Percentiles rank a stretch among this genome's conserved stretches.
Evolutionary conservation across 2,888 invertebrate genomes (phyloP).

Genomic region (Neocrepidodera transversa): DNA sequence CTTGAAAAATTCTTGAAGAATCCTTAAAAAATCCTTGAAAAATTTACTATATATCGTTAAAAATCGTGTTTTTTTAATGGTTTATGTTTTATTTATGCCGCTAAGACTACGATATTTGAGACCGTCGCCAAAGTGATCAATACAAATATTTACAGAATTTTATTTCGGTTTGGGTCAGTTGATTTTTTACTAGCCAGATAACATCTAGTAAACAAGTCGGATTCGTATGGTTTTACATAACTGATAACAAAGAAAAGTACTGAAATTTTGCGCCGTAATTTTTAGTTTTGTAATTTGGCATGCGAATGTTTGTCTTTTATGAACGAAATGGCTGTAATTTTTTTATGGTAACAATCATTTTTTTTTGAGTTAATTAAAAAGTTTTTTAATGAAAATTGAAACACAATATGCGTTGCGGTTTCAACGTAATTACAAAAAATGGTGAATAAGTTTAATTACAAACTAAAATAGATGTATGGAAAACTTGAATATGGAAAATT

Average conservation of each 20-base stretch:
- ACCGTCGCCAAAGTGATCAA: constrained; percentile 31
- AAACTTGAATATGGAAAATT: too few species aligned
- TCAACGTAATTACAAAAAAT: background rate
- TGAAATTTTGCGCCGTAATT: constrained; percentile 9
- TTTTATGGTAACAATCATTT: background rate
- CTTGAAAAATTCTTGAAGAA: too few species aligned
- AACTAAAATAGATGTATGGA: too few species aligned
- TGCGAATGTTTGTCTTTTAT: constrained; percentile 2
- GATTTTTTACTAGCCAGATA: constrained; percentile 25
- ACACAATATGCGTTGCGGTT: background rate
- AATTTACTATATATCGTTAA: too few species aligned
- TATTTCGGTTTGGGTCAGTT: constrained; percentile 27
- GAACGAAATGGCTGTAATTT: background rate
- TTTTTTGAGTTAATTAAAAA: constrained; percentile 1
- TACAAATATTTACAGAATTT: constrained; percentile 32
- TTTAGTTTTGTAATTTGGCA: constrained; percentile 10
- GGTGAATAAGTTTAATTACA: too few species aligned
- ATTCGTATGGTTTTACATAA: constrained; percentile 18
- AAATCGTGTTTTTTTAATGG: too few species aligned
- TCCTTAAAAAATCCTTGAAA: too few species aligned
- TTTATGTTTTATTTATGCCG: background rate
- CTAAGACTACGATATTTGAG: constrained; percentile 17
- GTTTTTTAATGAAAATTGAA: background rate
- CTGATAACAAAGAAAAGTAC: constrained; percentile 21
- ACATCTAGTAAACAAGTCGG: constrained; percentile 29